These are phyloP conservation scores for Scaptomyza parva DNA, from an alignment of 2,888 invertebrate genomes.

Conservation along the genomic window DNA sequence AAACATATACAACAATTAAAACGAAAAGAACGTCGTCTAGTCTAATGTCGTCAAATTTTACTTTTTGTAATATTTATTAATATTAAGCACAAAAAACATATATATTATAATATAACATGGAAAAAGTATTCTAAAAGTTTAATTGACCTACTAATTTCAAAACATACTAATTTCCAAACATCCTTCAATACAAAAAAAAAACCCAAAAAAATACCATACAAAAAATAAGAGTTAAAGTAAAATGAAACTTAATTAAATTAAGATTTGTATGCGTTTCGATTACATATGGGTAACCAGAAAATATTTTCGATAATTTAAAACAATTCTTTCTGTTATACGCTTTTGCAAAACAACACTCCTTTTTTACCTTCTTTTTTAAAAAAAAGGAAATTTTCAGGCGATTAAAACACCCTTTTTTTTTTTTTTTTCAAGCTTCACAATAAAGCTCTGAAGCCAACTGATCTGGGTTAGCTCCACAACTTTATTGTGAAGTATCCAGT, in stretches of 20 bases:
- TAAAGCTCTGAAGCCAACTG: slow-evolving; percentile 24
- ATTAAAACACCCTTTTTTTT: no score
- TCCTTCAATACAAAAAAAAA: slow-evolving; percentile 11
- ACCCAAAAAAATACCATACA: slow-evolving; percentile 55
- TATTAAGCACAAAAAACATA: slow-evolving; percentile 67
- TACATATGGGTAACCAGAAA: no score
- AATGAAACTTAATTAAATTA: slow-evolving; percentile 62
- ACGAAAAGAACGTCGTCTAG: slow-evolving; percentile 71
- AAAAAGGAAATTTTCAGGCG: no score
- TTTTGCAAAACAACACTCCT: no score
- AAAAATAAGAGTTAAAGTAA: slow-evolving; percentile 48
- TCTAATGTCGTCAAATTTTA: slow-evolving; percentile 84
- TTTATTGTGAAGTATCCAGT: slow-evolving; percentile 14
- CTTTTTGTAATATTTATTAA: slow-evolving; percentile 83
- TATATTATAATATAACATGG: slow-evolving; percentile 69
- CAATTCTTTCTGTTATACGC: no score
- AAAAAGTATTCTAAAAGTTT: slow-evolving; percentile 70
- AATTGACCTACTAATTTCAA: slow-evolving; percentile 63
- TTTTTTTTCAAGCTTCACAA: slow-evolving; percentile 14
- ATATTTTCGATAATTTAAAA: no score
- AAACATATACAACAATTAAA: slow-evolving; percentile 68
- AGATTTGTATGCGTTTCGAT: no score
- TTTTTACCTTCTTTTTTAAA: no score
- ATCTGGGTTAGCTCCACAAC: slow-evolving; percentile 22
- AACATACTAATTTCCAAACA: slow-evolving; percentile 55